Base-by-base conservation (phyloP, 92 coral and sea anemone species). In the Phenganax marumi region DNA sequence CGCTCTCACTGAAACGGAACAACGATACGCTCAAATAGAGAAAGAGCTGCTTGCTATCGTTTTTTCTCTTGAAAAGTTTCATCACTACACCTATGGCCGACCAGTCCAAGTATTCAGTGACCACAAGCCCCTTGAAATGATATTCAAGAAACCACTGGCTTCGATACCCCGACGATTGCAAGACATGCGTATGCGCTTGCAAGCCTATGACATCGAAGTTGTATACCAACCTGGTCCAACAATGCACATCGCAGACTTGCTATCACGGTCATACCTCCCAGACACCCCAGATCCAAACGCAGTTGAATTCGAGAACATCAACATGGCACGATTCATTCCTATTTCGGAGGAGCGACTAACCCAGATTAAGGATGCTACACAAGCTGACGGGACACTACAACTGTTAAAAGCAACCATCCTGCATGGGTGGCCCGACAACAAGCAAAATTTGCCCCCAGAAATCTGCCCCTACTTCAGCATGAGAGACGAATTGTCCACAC, bases 1-100 rank as follows among this genome's bases (percentile, higher is more conserved):
- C 8, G 75, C 85, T 17, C 66, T 81, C 1, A 81, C 85, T 2
- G 68, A 81, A 39, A 81, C 77, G 1, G 76, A 81, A 52, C 50
- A 81, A 47, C 52, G 85, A 46, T 81, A 81, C 52, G 85, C 85
- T 1, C 85, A 81, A 18, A 81, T 81, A 0, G 85, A 81, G 65
- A 81, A 81, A 50, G 85, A 81, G 39, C 0, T 81, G 66, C 85
- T 81, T 1, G 85, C 85, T 0, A 54, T 81, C 71, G 85, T 81
- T n/a, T 81, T 68, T 14, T 81, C 77, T 22, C 76, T 81, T 16
- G 77, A 81, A 52, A 81, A 68, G 85, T 81, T 81, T 16, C 74
- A 64, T 50, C 75, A 64, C 75, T 49, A 80, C 55, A 80, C 84
- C 10, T 80, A 62, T 24, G 84, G 84, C 71, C 71, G 73, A 60